Evolutionary conservation across 2,888 invertebrate species (phyloP), one percentile per base, ranked within the genome.

Genomic region (Aporophyla nigra): DNA sequence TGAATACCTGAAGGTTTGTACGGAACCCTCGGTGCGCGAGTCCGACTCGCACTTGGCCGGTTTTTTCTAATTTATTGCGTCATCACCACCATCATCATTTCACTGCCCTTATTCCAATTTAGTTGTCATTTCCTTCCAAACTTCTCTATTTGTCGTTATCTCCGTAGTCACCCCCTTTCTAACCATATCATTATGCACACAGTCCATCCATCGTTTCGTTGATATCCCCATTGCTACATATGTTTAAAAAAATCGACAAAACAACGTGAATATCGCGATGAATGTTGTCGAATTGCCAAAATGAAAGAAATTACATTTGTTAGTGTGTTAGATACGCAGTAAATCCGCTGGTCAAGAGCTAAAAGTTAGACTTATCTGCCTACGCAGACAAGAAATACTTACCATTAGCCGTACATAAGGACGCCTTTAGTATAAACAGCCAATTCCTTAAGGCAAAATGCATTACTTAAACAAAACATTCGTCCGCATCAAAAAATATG

Each of bases 401-500:
- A 19, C 19, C 19, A 33, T 33, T 59, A 58, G 33, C 10, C 33
- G 33, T 43, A 70, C n/a, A n/a, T 12, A 66, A n/a, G 46, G 16
- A 16, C 6, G 7, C 7, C 10, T 2, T 71, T 66, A 33, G 24
- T 24, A 24, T 24, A 53, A 33, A 53, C 2, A 40, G 5, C 6
- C 21, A 24, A 51, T 24, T 24, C 61, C 51, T 21, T 33, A 49
- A 49, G 56, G 56, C 58, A 51, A 62, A 49, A 68, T 24, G 14
- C 51, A 27, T 27, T 19, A 27, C 33, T 33, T 33, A 62, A 53
- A 33, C 51, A 58, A 53, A 68, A 5, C 78, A 40, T 33, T 49
- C 24, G n/a, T 49, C 33, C 5, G 12, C 14, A 63, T 73, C 67
- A 69, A 75, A 80, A 83, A 84, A 76, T 63, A 33, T 51, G 63